Base-by-base conservation (phyloP, 2,888 invertebrate genomes). In the Tiphia femorata region DNA sequence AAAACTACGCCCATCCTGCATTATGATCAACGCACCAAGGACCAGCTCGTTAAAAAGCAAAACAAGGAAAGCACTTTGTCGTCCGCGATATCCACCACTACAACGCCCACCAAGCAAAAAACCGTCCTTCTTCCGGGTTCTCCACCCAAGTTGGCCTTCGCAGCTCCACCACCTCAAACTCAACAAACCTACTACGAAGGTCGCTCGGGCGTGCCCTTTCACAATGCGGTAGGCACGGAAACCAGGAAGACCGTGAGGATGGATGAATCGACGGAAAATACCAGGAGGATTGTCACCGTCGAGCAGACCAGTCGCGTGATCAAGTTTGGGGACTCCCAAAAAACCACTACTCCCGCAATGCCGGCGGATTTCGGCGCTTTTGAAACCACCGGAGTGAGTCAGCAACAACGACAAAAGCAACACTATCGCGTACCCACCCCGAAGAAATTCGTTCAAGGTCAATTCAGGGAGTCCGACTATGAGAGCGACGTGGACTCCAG, bases 231-330 rank as follows among this genome's bases (percentile, higher is more conserved):
- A 44, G 90, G 89, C 42, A 89, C 89, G 0, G 90, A 91, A 80
- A 89, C 88, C 2, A 90, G 89, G 49, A 91, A 91, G 70, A 86
- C 88, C n/a, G 88, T 91, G 79, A 87, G 89, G 70, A 90, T 91
- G 85, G 88, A 90, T 62, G 91, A 91, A 74, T 88, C 90, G 0
- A 89, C 89, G 4, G 89, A 90, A 72, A 88, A 86, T 27, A 87
- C 87, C 21, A 86, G 89, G 67, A 86, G 91, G 63, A 88, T 88
- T 19, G 88, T 91, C 20, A 91, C 89, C 58, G 86, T 91, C 65
- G 89, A 91, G 65, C 90, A 91, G 79, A 91, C 90, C 0, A 89
- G 89, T 61, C 86, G 89, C 42, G 87, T 90, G 1, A 90, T 91
- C 27, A 89, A 90, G 70, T 90, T 90, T 57, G 90, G 89, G 10